phyloP scores from a whole-genome alignment of 1,140 invertebrate genomes.

The Trachymyrmex septentrionalis region DNA sequence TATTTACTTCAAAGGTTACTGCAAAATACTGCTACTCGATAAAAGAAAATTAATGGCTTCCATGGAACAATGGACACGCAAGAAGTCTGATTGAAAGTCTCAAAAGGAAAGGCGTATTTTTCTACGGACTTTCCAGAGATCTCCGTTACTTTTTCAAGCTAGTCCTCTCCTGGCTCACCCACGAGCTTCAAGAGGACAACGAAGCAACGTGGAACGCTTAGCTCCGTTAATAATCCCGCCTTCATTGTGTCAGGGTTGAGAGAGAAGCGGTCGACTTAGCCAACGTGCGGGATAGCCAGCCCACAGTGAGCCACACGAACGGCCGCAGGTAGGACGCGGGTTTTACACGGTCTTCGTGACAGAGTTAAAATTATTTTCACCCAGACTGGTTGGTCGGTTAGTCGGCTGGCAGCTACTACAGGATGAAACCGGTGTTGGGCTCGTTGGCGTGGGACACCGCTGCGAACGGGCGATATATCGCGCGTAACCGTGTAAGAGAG shows the following conservation, averaged over 20 bases:
- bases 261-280: conserved; percentile 19
- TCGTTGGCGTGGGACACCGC: conserved; percentile 51
- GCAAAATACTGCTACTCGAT: neutral
- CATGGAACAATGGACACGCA: conserved; percentile 3
- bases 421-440: conserved; percentile 44
- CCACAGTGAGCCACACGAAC: neutral
- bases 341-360: conserved; percentile 48
- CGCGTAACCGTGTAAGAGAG: conserved; percentile 44
- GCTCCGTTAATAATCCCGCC: conserved; percentile 20
- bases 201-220: neutral
- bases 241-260: conserved; percentile 20
- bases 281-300: conserved; percentile 17
- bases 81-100: conserved; percentile 16
- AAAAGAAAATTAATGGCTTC: conserved; percentile 44
- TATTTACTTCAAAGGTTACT: conserved; percentile 14
- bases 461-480: conserved; percentile 43
- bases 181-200: neutral
- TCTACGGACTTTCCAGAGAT: neutral
- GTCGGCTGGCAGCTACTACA: conserved; percentile 41
- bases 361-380: conserved; percentile 59
- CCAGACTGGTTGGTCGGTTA: conserved; percentile 50
- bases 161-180: too few species aligned
- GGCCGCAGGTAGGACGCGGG: conserved; percentile 9
- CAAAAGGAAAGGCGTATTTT: conserved; percentile 18
- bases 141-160: neutral